A percentile compares a stretch with the other conserved stretches of the same genome.
These are phyloP conservation scores for Apocheima hispidaria DNA, from an alignment of 2,888 invertebrate genomes.

Conservation along the genomic window DNA sequence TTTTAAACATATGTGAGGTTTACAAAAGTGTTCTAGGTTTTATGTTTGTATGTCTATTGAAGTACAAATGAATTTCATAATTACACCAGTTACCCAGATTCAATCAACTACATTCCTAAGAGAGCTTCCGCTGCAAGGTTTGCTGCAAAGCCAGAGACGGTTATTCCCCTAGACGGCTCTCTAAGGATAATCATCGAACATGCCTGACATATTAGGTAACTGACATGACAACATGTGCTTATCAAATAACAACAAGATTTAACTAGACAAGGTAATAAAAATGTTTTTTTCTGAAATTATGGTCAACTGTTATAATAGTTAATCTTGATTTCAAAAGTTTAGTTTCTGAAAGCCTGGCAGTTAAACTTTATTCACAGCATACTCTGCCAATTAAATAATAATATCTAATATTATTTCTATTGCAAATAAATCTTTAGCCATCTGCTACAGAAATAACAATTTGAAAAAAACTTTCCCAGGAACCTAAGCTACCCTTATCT, in stretches of 20 bases:
- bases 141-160: slow-evolving; percentile 1
- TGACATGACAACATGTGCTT: slow-evolving; percentile 9
- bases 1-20: too few species aligned
- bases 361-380: neutral
- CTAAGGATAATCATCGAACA: slow-evolving; percentile 11
- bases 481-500: slow-evolving; percentile 5
- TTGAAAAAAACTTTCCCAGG: slow-evolving; percentile 4
- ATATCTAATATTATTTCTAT: neutral
- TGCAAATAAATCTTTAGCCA: neutral
- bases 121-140: slow-evolving; percentile 16
- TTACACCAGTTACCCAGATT: neutral
- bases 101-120: slow-evolving; percentile 1
- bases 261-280: too few species aligned
- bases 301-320: too few species aligned
- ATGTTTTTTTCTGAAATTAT: too few species aligned
- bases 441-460: slow-evolving; percentile 1
- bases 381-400: neutral
- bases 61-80: too few species aligned
- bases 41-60: too few species aligned
- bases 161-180: slow-evolving; percentile 10
- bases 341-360: neutral
- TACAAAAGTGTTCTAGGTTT: too few species aligned
- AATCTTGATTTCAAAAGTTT: too few species aligned
- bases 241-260: too few species aligned
- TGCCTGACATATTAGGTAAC: slow-evolving; percentile 19